Conservation (phyloP, 2,797 vertebrate genomes). For the Smutsia gigantea region DNA sequence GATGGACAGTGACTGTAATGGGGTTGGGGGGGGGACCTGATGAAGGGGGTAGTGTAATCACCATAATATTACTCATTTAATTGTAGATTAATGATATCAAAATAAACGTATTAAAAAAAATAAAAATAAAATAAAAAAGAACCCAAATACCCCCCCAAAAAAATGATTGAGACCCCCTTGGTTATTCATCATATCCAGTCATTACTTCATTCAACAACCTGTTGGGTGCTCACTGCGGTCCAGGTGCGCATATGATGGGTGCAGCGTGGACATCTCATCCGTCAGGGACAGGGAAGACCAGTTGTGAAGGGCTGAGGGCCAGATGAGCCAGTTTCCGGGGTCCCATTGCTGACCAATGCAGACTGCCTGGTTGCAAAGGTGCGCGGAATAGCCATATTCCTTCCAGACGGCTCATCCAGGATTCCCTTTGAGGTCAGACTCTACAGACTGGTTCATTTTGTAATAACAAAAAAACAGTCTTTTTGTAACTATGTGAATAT, state of each 20-base stretch:
- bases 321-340: rapidly evolving
- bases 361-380: rapidly evolving
- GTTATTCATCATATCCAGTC: not conserved
- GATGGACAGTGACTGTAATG: too few relatives aligned
- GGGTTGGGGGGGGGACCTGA: too few relatives aligned
- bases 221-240: too few relatives aligned
- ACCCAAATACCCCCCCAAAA: too few relatives aligned
- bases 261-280: too few relatives aligned
- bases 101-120: too few relatives aligned
- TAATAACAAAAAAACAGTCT: not conserved
- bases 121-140: too few relatives aligned
- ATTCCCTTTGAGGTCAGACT: not conserved
- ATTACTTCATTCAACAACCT: not conserved
- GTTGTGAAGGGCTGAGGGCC: too few relatives aligned
- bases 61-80: too few relatives aligned
- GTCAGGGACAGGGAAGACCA: rapidly evolving
- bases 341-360: rapidly evolving
- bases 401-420: rapidly evolving
- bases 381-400: rapidly evolving
- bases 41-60: too few relatives aligned
- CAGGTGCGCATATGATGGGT: not conserved
- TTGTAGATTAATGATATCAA: too few relatives aligned
- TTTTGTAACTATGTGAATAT: not conserved
- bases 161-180: too few relatives aligned
- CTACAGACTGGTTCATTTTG: rapidly evolving